Evolutionary conservation across 1,140 invertebrate species (phyloP), one percentile per base, ranked within the genome.

Genomic region (Lepidostoma basale): DNA sequence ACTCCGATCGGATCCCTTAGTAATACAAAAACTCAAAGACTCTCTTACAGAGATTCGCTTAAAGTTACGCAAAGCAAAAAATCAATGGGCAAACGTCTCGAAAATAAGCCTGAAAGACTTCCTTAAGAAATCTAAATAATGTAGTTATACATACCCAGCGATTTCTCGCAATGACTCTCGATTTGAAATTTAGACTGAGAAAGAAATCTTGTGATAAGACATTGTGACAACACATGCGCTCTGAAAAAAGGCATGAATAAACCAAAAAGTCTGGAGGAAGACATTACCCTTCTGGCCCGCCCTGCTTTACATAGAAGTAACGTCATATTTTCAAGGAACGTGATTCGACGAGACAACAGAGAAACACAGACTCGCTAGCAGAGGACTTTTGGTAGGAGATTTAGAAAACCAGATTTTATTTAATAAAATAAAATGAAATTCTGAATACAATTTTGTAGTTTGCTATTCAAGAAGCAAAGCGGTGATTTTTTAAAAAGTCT

Each of bases 211-310:
- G 45, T 49, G 18, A 22, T 16, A 18, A 18, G 14, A 18, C 25
- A 54, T 8, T 56, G 33, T 12, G 9, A 56, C 9, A 18, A 56
- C 52, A 56, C 28, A 18, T 12, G 26, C 36, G 8, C 36, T 3
- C 16, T 2, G 33, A 36, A 54, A 30, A 54, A 54, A n/a, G 49
- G n/a, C 49, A 54, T 54, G 49, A 54, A 54, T 54, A 54, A 54
- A 33, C 49, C 49, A 54, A 28, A 54, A 30, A 54, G n/a, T 28
- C n/a, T 26, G 26, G 23, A n/a, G 4, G 23, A 16, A 52, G 12
- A 54, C 12, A 14, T 28, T 23, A 12, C 12, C 8, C 47, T 23
- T 3, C 16, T 14, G 26, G 25, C 12, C 8, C 47, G 10, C 3
- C 16, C 25, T 52, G 25, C 6, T 54, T 54, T 30, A 18, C 49